Percentiles rank a stretch among this genome's conserved stretches.
Evolutionary conservation across 2,797 vertebrate genomes (phyloP).

Genomic region (Gambelia wislizenii): DNA sequence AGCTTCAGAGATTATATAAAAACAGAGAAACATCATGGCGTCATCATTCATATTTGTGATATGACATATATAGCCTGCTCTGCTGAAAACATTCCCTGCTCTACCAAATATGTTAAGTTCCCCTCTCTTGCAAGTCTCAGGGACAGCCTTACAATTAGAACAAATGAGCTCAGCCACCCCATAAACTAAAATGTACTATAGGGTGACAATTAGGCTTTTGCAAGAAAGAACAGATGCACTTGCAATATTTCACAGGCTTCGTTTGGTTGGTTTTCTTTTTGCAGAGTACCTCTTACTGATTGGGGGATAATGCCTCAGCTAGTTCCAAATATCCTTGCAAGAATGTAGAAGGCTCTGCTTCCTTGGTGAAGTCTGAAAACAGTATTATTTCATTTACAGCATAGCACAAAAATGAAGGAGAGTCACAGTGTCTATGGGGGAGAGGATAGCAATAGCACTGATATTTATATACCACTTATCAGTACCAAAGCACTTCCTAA

Average conservation of each 20-base stretch:
- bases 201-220: constrained; percentile 59
- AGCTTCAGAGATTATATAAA: neutral
- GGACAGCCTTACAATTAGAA: constrained; percentile 55
- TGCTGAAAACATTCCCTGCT: constrained; percentile 14
- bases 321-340: constrained; percentile 62
- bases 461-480: too few relatives aligned
- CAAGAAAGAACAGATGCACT: constrained; percentile 61
- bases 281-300: constrained; percentile 65
- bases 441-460: too few relatives aligned
- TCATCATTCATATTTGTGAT: neutral
- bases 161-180: constrained; percentile 48
- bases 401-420: constrained; percentile 10
- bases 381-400: constrained; percentile 51
- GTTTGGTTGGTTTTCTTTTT: neutral
- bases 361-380: constrained; percentile 21
- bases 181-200: constrained; percentile 58
- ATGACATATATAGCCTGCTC: neutral
- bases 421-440: neutral
- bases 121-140: neutral
- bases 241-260: constrained; percentile 41
- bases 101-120: constrained; percentile 16
- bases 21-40: neutral
- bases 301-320: constrained; percentile 65
- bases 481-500: too few relatives aligned
- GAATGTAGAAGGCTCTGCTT: constrained; percentile 51